These are phyloP conservation scores for Solen grandis DNA, from an alignment of 1,140 invertebrate species.

Conservation along the genomic window DNA sequence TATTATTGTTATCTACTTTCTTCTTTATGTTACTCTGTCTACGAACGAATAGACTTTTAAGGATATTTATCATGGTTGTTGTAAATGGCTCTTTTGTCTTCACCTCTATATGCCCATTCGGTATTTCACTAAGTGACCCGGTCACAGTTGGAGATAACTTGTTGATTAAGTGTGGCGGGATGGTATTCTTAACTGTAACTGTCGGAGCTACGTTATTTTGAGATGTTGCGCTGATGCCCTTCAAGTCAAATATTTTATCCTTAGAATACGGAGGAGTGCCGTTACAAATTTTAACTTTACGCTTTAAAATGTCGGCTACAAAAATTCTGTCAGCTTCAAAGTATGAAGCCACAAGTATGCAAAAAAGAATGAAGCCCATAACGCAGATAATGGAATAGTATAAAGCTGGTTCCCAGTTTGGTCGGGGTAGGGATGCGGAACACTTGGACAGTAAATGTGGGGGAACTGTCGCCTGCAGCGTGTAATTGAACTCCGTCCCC, in stretches of 20 bases:
- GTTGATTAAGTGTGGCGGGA: constrained; percentile 33
- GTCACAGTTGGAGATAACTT: constrained; percentile 19
- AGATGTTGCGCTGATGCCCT: constrained; percentile 69
- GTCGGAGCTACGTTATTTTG: constrained; percentile 19
- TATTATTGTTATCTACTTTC: constrained; percentile 49
- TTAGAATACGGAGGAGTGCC: constrained; percentile 73
- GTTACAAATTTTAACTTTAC: constrained; percentile 70
- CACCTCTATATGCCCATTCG: constrained; percentile 71
- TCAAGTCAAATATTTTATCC: constrained; percentile 79
- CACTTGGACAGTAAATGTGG: constrained; percentile 88
- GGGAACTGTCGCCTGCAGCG: constrained; percentile 91
- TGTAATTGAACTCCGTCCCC: constrained; percentile 85
- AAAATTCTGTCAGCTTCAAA: constrained; percentile 89
- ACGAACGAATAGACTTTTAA: constrained; percentile 57
- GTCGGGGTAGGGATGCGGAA: constrained; percentile 87
- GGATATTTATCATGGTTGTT: constrained; percentile 57
- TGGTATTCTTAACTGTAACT: constrained; percentile 2
- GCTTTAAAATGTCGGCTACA: constrained; percentile 77
- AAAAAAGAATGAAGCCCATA: constrained; percentile 86
- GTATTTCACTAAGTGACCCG: constrained; percentile 56
- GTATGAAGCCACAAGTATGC: constrained; percentile 87
- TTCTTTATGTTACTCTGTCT: constrained; percentile 49
- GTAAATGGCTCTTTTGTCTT: constrained; percentile 58
- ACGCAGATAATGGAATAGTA: constrained; percentile 86
- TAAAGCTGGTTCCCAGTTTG: constrained; percentile 89